Base-by-base conservation (phyloP, 92 coral and sea anemone genomes). In the Porites rus region DNA sequence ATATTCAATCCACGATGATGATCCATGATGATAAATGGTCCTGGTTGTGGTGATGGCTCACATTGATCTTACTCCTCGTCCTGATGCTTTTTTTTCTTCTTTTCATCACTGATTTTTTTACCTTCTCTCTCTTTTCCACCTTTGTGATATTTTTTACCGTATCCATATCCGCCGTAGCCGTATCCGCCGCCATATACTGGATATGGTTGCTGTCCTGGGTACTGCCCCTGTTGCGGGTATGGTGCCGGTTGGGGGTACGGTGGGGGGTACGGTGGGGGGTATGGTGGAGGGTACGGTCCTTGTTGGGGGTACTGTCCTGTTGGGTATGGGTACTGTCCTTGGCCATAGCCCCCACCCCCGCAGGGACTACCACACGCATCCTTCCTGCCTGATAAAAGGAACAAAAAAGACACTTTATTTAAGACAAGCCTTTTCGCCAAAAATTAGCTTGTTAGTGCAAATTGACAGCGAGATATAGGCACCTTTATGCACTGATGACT, bases 51-150 rank as follows among this genome's bases (percentile, higher is more conserved):
- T 38, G 46, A 38, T 38, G 46, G 46, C 46, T 38, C 46, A 38
- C 46, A 38, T 38, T 38, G 46, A 38, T 38, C 46, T 78, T 78
- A 78, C 18, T 61, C 56, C 9, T 78, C 70, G 56, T 69, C 25
- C 46, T 70, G 69, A 4, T 53, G 66, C 7, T 61, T 22, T 12
- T 14, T 60, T 16, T 76, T 46, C 66, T 69, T 67, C 66, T 68
- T 81, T 60, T 69, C 77, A 77, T 81, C 86, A 69, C 86, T 81
- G 68, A 70, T 54, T 70, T 69, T 69, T 69, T 81, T 81, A 28
- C 77, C 77, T 6, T 81, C 31, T 31, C 69, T 51, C 46, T 28
- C 21, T 21, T 66, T 43, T 1, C 52, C 52, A 19, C 69, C 77
- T 53, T 81, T 81, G 52, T 58, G 56, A 54, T 6, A 66, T 56